Evolutionary conservation across 2,797 vertebrate species (phyloP), one percentile per base, ranked within the genome.

Genomic region (Sphaeramia orbicularis): DNA sequence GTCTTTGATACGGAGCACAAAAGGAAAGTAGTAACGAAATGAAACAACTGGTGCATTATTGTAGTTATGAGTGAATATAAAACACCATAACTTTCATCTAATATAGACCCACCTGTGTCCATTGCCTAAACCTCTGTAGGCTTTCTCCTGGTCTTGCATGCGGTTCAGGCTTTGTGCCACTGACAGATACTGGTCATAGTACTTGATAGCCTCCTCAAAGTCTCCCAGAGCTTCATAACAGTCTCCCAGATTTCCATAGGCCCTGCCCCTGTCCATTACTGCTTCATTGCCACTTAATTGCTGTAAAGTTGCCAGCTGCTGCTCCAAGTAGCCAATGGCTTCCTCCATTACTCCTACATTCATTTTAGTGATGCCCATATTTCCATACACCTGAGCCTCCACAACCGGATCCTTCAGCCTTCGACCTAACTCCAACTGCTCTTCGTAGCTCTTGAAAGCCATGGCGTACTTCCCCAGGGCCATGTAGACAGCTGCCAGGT

Each of bases 321-420:
- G 97, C 85, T 99, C 98, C 0, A 99, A 96, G 91, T 98, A 98
- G 74, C 98, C 98, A 0, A 99, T 98, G 37, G 98, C 98, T 41
- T 99, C 97, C 82, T 99, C 98, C 95, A 98, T 95, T 81, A 98
- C 95, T 0, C 94, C 97, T 93, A 98, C 97, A 94, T 99, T 99
- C 97, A 99, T 99, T 93, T 99, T 99, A 12, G 98, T 99, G 89
- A 99, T 99, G 79, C 97, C 98, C 97, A 99, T 98, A 90, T 99
- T 99, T 57, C 98, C 98, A 0, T 98, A 98, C 62, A 98, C 98
- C 78, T 99, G 97, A 35, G 97, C 97, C 88, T 99, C 97, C 5
- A 97, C 90, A 1, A 94, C 76, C 77, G 94, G 62, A 71, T 99
- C 97, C 85, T 97, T 97, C 59, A 99, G 81, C 86, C 95, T 94